Evolutionary conservation across 1,140 invertebrate species (phyloP), one percentile per base, ranked within the genome.

Genomic region (Drosophila neocordata): DNA sequence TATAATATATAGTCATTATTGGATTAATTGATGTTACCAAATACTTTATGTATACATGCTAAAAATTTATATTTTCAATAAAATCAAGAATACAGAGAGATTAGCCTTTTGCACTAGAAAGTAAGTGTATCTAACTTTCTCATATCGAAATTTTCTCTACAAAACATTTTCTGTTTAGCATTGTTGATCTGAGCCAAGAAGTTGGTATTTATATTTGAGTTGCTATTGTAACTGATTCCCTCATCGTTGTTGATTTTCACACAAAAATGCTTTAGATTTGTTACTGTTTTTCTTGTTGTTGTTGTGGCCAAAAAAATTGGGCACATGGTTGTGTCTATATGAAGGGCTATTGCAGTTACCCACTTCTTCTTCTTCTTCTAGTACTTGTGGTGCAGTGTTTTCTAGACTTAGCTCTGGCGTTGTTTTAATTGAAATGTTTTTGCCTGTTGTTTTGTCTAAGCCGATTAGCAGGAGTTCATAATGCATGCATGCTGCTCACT

Each of bases 401-500:
- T 18, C 38, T 53, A 12, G 69, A 65, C 57, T 82, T 67, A 72
- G 66, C 68, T 69, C 81, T 74, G 72, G 70, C 67, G 82, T 85
- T 78, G 82, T 75, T 87, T 82, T 85, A 85, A 85, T 85, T 87
- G 82, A 77, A 85, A 84, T 85, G 81, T 75, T 87, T 87, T 82
- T 81, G 65, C 70, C 41, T 48, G 41, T 20, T 69, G 34, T 67
- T 80, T 51, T 57, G 41, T 35, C 69, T 88, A 87, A 87, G 82
- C 75, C 83, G 82, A 76, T 87, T 87, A 87, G 78, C 78, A 82
- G 51, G 65, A 78, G 70, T 87, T 88, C 75, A 87, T 87, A 87
- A 87, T 87, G 73, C 69, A 65, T 68, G 75, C 75, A 87, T 87
- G 78, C 87, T 87, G 73, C 69, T 60, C 61, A 69, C 56, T 84